Conservation (phyloP, 1,140 invertebrate genomes). For the Penaeus indicus region DNA sequence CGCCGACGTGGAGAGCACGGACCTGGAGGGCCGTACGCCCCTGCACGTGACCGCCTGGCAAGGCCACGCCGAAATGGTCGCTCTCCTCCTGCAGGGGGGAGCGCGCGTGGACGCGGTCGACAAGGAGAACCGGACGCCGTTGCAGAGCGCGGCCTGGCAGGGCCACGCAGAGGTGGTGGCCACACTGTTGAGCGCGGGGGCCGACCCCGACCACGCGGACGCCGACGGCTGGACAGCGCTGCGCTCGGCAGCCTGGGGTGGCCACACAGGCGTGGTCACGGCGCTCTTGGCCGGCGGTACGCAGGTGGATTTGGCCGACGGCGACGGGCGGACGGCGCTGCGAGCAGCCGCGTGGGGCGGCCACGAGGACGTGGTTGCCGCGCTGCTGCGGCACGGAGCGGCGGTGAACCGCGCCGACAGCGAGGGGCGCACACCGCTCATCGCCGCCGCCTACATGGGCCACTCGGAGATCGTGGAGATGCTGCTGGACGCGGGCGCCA, state of each 20-base stretch:
- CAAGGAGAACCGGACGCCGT: slow-evolving; percentile 87
- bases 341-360: slow-evolving; percentile 80
- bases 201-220: slow-evolving; percentile 91
- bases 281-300: slow-evolving; percentile 82
- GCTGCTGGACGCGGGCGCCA: slow-evolving; percentile 86
- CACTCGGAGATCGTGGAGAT: slow-evolving; percentile 76
- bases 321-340: slow-evolving; percentile 89
- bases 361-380: slow-evolving; percentile 91
- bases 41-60: slow-evolving; percentile 96
- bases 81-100: slow-evolving; percentile 82
- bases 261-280: slow-evolving; percentile 83
- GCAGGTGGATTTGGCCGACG: slow-evolving; percentile 85
- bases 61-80: slow-evolving; percentile 90
- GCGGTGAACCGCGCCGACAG: slow-evolving; percentile 89
- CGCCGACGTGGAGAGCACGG: slow-evolving; percentile 87
- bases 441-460: slow-evolving; percentile 75
- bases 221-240: slow-evolving; percentile 88
- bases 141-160: slow-evolving; percentile 89
- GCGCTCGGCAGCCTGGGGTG: slow-evolving; percentile 90
- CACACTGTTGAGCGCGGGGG: slow-evolving; percentile 90
- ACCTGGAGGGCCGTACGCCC: slow-evolving; percentile 91
- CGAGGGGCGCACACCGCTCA: slow-evolving; percentile 81
- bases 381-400: slow-evolving; percentile 86
- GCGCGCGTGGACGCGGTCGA: slow-evolving; percentile 91
- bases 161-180: slow-evolving; percentile 86